Percentiles rank a stretch among this genome's conserved stretches.
Evolutionary conservation across 1,140 invertebrate species (phyloP).

Genomic region (Drosophila kurseongensis): DNA sequence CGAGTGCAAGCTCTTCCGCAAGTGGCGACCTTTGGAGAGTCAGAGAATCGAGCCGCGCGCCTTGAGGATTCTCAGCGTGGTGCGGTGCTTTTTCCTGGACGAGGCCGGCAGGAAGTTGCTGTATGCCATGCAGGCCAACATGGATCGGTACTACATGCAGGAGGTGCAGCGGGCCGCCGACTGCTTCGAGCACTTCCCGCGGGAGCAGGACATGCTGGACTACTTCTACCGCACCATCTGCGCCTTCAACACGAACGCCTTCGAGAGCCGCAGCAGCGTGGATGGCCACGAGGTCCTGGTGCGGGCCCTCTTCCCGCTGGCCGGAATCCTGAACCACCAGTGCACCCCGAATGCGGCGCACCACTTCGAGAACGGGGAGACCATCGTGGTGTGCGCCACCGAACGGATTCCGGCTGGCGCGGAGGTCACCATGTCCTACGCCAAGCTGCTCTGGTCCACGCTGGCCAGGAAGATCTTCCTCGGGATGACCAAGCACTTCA

Average conservation of each 20-base stretch:
- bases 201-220: constrained; percentile 88
- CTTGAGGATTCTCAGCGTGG: constrained; percentile 86
- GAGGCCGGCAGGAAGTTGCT: constrained; percentile 86
- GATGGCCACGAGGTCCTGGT: constrained; percentile 86
- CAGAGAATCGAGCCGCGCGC: constrained; percentile 85
- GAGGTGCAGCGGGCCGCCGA: constrained; percentile 87
- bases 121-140: constrained; percentile 86
- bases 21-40: constrained; percentile 85
- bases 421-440: constrained; percentile 91
- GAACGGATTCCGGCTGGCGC: constrained; percentile 87
- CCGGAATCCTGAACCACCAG: constrained; percentile 90
- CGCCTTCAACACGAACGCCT: constrained; percentile 90
- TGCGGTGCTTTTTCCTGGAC: constrained; percentile 87
- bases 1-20: constrained; percentile 87
- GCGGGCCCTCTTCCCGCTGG: constrained; percentile 90
- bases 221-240: constrained; percentile 85
- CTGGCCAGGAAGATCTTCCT: constrained; percentile 88
- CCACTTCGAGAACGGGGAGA: constrained; percentile 86
- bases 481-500: constrained; percentile 90
- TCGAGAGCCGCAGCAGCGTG: constrained; percentile 87
- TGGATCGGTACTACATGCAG: constrained; percentile 85
- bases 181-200: constrained; percentile 86
- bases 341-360: constrained; percentile 91
- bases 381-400: constrained; percentile 88
- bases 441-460: constrained; percentile 90